Conservation (phyloP, 2,113 vertebrate genomes). For the Cheirogaleus medius region DNA sequence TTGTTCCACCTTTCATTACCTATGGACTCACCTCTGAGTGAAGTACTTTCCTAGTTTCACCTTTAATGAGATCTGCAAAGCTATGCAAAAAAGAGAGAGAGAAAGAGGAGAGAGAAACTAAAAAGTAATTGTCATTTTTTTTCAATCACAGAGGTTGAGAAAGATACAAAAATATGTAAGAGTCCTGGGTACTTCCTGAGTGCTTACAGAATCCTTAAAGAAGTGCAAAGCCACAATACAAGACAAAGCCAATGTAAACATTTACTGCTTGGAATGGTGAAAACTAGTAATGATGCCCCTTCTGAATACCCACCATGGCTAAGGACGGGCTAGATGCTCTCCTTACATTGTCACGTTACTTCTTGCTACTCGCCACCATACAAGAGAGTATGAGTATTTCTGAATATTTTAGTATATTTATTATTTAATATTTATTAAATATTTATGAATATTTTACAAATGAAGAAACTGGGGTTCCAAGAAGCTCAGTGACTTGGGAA, state of each 20-base stretch:
- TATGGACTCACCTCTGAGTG: neutral
- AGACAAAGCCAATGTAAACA: neutral
- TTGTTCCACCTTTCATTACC: neutral
- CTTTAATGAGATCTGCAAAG: neutral
- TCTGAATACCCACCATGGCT: rapidly evolving
- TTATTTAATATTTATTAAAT: neutral
- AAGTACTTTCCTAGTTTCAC: neutral
- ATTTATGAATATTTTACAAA: neutral
- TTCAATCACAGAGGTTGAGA: neutral
- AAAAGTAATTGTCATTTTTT: neutral
- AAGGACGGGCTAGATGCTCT: too few relatives aligned
- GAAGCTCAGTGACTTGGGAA: neutral
- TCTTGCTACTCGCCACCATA: neutral
- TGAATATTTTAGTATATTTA: neutral
- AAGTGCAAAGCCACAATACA: neutral
- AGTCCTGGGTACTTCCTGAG: neutral
- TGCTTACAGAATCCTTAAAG: neutral
- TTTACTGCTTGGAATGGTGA: neutral
- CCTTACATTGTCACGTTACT: neutral
- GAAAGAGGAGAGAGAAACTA: neutral
- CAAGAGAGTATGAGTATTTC: neutral
- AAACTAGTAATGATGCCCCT: neutral
- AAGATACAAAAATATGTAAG: neutral
- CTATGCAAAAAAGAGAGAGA: neutral
- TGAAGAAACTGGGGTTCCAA: neutral